Conservation (phyloP, 2,888 invertebrate genomes). For the Caprella mutica region DNA sequence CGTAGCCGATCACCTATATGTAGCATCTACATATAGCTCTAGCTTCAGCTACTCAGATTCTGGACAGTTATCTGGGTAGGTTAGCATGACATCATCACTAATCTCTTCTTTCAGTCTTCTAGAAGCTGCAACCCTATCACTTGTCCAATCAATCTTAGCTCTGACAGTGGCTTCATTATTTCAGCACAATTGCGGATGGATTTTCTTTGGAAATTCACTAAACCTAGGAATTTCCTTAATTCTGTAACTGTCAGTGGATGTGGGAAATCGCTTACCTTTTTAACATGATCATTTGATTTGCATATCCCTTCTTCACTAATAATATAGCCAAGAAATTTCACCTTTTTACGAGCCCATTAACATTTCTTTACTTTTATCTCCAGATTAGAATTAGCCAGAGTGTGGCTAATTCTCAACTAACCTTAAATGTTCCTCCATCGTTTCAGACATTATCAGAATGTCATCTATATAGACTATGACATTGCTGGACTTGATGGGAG, state of each 20-base stretch:
- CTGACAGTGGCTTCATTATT: neutral
- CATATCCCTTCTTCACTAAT: neutral
- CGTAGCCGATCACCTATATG: neutral
- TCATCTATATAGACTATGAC: neutral
- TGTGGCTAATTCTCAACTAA: neutral
- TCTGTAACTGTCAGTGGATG: neutral
- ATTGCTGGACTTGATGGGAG: neutral
- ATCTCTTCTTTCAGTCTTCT: neutral
- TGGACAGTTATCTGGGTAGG: neutral
- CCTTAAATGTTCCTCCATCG: neutral
- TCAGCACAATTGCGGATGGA: neutral
- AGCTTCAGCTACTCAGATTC: neutral
- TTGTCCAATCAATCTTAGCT: neutral
- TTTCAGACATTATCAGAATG: neutral
- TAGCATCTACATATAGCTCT: neutral
- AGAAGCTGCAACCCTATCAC: neutral
- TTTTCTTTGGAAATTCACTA: conserved; percentile 1
- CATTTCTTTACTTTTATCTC: neutral
- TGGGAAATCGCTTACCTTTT: neutral
- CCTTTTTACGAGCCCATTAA: neutral
- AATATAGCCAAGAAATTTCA: neutral
- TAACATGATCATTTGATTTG: neutral
- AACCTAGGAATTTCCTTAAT: neutral
- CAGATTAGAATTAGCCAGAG: neutral
- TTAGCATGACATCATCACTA: neutral